A percentile compares a stretch with the other conserved stretches of the same genome.
phyloP scores from a whole-genome alignment of 2,888 invertebrate genomes.

The Gnatocerus cornutus region DNA sequence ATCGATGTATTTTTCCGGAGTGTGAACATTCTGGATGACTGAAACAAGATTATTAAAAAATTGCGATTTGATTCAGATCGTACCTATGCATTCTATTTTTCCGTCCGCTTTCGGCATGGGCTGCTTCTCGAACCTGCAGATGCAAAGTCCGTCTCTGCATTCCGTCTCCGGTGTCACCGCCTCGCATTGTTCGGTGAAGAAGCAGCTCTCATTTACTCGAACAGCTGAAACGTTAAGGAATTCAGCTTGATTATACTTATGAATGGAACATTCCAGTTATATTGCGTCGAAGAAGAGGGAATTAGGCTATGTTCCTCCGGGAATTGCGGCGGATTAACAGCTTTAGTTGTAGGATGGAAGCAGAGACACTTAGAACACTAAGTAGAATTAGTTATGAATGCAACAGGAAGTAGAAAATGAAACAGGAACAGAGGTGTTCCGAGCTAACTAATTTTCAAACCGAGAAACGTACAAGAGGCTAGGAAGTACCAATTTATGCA shows the following conservation, averaged over 20 bases:
- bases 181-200: constrained; percentile 90
- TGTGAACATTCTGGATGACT: constrained; percentile 76
- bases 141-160: constrained; percentile 85
- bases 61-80: constrained; percentile 57
- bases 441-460: no score
- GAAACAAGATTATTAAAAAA: constrained; percentile 54
- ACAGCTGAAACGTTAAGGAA: constrained; percentile 76
- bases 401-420: background rate
- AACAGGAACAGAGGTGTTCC: no score
- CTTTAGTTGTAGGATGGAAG: constrained; percentile 1
- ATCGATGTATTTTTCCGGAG: constrained; percentile 82
- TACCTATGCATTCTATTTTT: constrained; percentile 83
- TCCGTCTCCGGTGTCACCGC: constrained; percentile 82
- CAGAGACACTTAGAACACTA: constrained; percentile 4
- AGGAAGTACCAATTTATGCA: no score
- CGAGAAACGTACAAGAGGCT: no score
- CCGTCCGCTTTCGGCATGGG: constrained; percentile 82
- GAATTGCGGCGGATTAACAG: constrained; percentile 13
- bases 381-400: constrained; percentile 4
- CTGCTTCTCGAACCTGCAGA: constrained; percentile 86
- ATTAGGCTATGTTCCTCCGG: constrained; percentile 3
- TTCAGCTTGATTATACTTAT: constrained; percentile 20
- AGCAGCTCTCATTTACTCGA: constrained; percentile 86
- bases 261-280: constrained; percentile 13
- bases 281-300: constrained; percentile 3